Evolutionary conservation across 2,113 vertebrate genomes (phyloP).

Genomic region (Steatornis caripensis): DNA sequence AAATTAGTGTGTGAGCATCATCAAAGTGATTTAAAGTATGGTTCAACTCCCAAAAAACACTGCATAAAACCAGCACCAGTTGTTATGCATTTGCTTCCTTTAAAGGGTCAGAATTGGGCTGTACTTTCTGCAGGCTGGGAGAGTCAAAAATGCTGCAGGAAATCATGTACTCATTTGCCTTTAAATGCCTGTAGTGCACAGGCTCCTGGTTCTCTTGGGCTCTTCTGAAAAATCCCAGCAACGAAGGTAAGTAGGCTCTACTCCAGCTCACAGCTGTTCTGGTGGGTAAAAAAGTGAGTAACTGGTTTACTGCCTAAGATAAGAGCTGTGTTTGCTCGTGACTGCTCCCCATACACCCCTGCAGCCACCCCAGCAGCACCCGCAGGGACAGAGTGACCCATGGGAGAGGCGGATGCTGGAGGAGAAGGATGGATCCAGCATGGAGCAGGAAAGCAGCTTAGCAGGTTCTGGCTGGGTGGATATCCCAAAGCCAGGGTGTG

Average conservation of each 20-base stretch:
- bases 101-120: background rate
- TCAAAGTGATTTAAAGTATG: slow-evolving; percentile 1
- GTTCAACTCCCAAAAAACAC: background rate
- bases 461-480: background rate
- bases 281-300: background rate
- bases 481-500: background rate
- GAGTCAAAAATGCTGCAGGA: background rate
- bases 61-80: background rate
- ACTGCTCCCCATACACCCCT: background rate
- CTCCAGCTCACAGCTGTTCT: background rate
- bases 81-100: background rate
- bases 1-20: background rate
- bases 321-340: background rate
- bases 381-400: background rate
- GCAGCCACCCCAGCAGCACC: background rate
- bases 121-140: background rate
- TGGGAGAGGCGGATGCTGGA: background rate
- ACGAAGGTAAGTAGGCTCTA: background rate
- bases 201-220: background rate
- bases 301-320: background rate
- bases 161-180: background rate
- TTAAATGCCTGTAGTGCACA: background rate
- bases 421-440: background rate
- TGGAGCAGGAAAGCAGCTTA: background rate
- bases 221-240: background rate